Evolutionary conservation across 2,797 vertebrate genomes (phyloP), one percentile per base, ranked within the genome.

Genomic region (Ctenopoma kingsleyae): DNA sequence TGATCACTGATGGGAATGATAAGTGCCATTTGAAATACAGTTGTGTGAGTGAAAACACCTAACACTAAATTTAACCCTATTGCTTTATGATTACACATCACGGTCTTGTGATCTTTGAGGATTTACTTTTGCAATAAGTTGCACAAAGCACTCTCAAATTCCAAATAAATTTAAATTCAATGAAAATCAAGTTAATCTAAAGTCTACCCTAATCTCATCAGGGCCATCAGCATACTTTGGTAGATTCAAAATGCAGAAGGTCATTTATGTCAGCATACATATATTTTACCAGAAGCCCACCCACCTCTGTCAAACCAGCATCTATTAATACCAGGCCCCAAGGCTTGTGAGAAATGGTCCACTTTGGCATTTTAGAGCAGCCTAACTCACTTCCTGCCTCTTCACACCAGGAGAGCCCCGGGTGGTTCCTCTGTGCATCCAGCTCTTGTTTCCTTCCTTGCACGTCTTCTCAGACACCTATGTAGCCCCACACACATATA

Each of bases 321-420:
- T 85, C 80, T 87, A 79, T 89, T 88, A 82, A 81, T 84, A 82
- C 84, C 67, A 83, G 82, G 13, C 52, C 82, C 78, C 2, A 23
- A 56, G 83, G 75, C 64, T 43, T 30, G 36, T 76, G 72, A 83
- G 72, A 71, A 81, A 84, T 75, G 44, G 71, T 76, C 73, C 80
- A 81, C 78, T 88, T 82, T 78, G 81, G 69, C 81, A 36, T 76
- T 84, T 81, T 71, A 73, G 70, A 74, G 68, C 56, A 73, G 50
- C 70, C 72, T 55, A 74, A 85, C 83, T 87, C 23, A 87, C 87
- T 94, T 94, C 90, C 90, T 92, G 87, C 67, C 87, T 81, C 74
- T 82, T 86, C 83, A 85, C 87, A 89, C 90, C 83, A 87, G 76
- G 67, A 85, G 47, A 86, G 72, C 84, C 82, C 83, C 70, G 48